A percentile compares a stretch with the other conserved stretches of the same genome.
These are phyloP conservation scores for Pomacea canaliculata DNA, from an alignment of 2,888 invertebrate genomes.

Conservation along the genomic window DNA sequence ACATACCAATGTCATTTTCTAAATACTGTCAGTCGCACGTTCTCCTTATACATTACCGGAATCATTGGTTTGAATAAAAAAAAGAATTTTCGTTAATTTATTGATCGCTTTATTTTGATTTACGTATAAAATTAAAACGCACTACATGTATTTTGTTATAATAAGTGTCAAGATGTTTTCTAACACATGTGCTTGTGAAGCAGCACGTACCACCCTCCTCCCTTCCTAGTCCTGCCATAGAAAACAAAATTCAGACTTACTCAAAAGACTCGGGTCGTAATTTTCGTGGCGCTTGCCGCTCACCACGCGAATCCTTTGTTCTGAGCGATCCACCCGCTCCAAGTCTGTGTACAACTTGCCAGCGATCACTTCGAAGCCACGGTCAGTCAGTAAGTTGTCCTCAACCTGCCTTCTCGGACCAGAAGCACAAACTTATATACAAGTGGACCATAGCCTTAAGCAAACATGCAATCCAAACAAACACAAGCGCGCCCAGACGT, in stretches of 20 bases:
- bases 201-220: too few species aligned
- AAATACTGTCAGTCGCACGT: too few species aligned
- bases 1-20: too few species aligned
- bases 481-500: neutral
- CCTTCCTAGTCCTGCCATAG: too few species aligned
- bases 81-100: too few species aligned
- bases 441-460: neutral
- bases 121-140: too few species aligned
- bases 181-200: too few species aligned
- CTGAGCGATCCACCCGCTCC: neutral
- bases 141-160: too few species aligned
- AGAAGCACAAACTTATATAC: neutral
- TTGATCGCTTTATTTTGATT: too few species aligned
- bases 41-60: too few species aligned
- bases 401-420: neutral
- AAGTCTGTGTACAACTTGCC: neutral
- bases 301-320: neutral
- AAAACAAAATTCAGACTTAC: neutral
- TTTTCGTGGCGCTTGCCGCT: neutral
- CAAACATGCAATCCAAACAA: neutral
- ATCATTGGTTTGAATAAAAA: too few species aligned
- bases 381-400: neutral
- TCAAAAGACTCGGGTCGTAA: neutral
- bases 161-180: too few species aligned
- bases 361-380: conserved; percentile 2